Evolutionary conservation across 2,113 vertebrate species (phyloP).

Genomic region (Cynopterus brachyotis): DNA sequence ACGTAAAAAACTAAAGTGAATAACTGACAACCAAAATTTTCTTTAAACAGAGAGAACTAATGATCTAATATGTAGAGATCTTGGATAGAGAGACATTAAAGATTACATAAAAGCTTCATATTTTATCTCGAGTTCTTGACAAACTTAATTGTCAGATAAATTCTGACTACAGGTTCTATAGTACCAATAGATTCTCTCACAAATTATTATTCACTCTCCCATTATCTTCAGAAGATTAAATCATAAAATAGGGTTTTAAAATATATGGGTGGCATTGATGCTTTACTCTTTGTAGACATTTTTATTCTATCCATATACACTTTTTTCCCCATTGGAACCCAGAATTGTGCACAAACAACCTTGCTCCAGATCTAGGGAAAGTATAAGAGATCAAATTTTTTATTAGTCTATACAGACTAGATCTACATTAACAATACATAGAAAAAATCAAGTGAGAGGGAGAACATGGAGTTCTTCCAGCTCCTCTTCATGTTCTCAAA

Average conservation of each 20-base stretch:
- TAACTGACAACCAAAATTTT: slow-evolving; percentile 17
- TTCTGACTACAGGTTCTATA: not conserved
- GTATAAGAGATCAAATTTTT: not conserved
- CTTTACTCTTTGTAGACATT: not conserved
- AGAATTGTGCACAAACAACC: not conserved
- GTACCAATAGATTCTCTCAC: not conserved
- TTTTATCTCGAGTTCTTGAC: not conserved
- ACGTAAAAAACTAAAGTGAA: not conserved
- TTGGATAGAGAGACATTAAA: not conserved
- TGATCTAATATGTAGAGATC: not conserved
- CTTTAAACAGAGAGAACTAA: not conserved
- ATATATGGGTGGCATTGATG: not conserved
- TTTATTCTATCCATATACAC: not conserved
- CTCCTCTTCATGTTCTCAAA: not conserved
- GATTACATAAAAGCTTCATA: not conserved
- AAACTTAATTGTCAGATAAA: not conserved
- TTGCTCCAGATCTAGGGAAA: not conserved
- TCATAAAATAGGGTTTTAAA: not conserved
- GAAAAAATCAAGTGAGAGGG: not conserved
- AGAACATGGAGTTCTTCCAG: not conserved
- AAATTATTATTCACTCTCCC: not conserved
- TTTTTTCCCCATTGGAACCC: not conserved
- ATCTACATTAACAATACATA: not conserved
- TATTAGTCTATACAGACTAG: not conserved
- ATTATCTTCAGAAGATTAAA: not conserved